A percentile compares a stretch with the other conserved stretches of the same genome.
Conservation (phyloP, 2,888 invertebrate genomes). For the Drosophila neutralis region DNA sequence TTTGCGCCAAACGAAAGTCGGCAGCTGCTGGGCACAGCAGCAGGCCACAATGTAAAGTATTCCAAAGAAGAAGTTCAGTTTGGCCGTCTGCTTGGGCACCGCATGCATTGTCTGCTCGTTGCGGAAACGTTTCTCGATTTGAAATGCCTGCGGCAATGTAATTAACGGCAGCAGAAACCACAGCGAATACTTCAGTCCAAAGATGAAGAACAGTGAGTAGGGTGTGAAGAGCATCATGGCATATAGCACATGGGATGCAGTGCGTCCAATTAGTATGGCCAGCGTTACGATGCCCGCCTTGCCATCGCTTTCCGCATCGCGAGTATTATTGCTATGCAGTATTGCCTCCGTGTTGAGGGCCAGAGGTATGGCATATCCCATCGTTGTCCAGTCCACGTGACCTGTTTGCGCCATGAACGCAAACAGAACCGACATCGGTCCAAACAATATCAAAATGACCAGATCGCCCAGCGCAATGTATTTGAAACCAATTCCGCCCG, state of each 20-base stretch:
- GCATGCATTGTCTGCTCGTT: constrained; percentile 90
- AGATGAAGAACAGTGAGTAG: constrained; percentile 94
- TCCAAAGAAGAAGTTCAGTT: constrained; percentile 95
- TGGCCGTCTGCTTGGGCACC: constrained; percentile 95
- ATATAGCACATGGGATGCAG: constrained; percentile 95
- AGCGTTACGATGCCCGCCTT: constrained; percentile 96
- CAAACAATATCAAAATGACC: constrained; percentile 95
- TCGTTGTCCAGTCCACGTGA: constrained; percentile 94
- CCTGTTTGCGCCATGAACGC: constrained; percentile 97
- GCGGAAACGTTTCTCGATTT: constrained; percentile 95
- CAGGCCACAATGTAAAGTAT: constrained; percentile 94
- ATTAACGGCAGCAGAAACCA: constrained; percentile 96
- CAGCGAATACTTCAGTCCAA: constrained; percentile 92
- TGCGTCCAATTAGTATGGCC: constrained; percentile 96
- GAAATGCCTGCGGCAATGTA: constrained; percentile 94
- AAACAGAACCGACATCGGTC: constrained; percentile 96
- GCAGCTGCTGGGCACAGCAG: constrained; percentile 88
- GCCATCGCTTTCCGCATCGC: constrained; percentile 94
- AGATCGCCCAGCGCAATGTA: constrained; percentile 98
- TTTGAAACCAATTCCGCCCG: constrained; percentile 97
- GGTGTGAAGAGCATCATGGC: constrained; percentile 95
- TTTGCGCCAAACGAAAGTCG: constrained; percentile 83
- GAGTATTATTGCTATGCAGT: constrained; percentile 96
- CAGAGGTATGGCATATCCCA: constrained; percentile 96
- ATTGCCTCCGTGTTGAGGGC: constrained; percentile 98